A percentile compares a stretch with the other conserved stretches of the same genome.
phyloP scores from a whole-genome alignment of 2,113 vertebrate species.

The Saguinus imperator region DNA sequence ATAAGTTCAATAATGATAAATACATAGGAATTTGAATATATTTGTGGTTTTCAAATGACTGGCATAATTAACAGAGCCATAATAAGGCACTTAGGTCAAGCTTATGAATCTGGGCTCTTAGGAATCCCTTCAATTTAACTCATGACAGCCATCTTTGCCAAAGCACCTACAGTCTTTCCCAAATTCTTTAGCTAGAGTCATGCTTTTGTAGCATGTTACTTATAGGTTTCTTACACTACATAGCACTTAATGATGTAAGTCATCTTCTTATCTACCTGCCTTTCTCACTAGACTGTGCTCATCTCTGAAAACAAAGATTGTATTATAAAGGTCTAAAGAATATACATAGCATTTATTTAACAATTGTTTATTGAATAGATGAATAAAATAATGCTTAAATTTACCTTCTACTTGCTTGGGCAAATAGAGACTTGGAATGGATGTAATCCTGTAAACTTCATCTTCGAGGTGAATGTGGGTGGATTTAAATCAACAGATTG shows the following conservation, averaged over 20 bases:
- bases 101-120: neutral
- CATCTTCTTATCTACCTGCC: neutral
- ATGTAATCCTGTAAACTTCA: neutral
- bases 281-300: neutral
- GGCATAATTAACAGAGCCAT: neutral
- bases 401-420: neutral
- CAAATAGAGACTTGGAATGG: neutral
- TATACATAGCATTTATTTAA: neutral
- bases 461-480: neutral
- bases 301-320: neutral
- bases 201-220: neutral
- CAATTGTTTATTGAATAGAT: neutral
- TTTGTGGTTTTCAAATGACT: neutral
- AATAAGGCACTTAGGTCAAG: neutral
- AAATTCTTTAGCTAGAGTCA: neutral
- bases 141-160: neutral
- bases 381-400: neutral
- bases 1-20: constrained; percentile 3
- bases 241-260: neutral
- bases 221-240: neutral
- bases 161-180: neutral
- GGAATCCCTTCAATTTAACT: neutral
- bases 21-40: neutral
- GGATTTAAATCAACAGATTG: neutral
- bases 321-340: neutral